Base-by-base conservation (phyloP, 2,113 vertebrate species). In the Hypomesus transpacificus region DNA sequence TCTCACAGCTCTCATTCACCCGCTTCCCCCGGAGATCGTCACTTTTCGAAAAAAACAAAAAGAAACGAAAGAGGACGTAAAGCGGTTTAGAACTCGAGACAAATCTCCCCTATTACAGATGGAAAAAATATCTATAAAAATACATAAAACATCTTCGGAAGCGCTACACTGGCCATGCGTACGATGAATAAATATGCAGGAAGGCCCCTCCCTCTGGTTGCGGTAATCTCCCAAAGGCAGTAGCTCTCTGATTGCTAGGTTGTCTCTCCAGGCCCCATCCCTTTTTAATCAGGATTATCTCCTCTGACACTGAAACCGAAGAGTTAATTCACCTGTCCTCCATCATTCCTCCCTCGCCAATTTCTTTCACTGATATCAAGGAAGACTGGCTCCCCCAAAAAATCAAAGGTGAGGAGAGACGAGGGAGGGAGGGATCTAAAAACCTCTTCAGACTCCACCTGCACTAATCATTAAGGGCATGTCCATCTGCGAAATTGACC, bases 211-310 rank as follows among this genome's bases (percentile, higher is more conserved):
- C 71, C 59, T 70, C 63, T 68, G 26, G 11, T 61, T n/a, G 54
- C 57, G 66, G 31, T 88, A 89, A 89, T 89, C 85, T 87, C 68
- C 61, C 67, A 78, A 78, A 71, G 70, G 34, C 77, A 69, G 67
- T 71, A 71, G 84, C 75, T 82, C 21, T 26, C 73, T 81, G 75
- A 84, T 85, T 87, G 81, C 82, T 24, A 79, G 75, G 70, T 73
- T 86, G 74, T 79, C 75, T 77, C 73, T 39, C 28, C 66, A 80
- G 70, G 58, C 73, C 54, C 77, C 76, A 82, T 84, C 80, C 73
- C 78, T 87, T 87, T 88, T 87, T 88, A 89, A 88, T 87, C 87
- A 86, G 87, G 88, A 90, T 90, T 87, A 90, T 85, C 80, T 83
- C 80, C 69, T 56, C 72, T 61, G 76, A 80, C 79, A 84, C 74